These are phyloP conservation scores for Latrodectus geometricus DNA, from an alignment of 1,140 invertebrate species.

Conservation along the genomic window DNA sequence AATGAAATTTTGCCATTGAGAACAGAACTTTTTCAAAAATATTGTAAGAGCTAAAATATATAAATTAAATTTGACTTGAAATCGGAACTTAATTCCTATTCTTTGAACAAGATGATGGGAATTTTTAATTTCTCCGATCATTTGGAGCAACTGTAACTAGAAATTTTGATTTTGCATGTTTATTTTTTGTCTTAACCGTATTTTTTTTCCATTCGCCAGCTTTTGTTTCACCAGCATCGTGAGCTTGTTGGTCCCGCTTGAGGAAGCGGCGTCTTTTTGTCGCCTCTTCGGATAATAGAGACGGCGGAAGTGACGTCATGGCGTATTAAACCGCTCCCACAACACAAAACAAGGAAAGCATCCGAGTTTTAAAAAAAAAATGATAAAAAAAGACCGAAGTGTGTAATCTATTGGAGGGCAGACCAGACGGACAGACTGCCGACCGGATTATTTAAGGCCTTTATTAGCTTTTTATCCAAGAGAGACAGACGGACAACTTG, in stretches of 20 bases:
- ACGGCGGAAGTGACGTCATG: slow-evolving; percentile 54
- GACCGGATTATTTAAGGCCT: slow-evolving; percentile 29
- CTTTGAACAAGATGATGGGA: too few relatives aligned
- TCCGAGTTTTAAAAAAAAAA: slow-evolving; percentile 8
- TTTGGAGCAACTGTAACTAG: too few relatives aligned
- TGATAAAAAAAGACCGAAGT: slow-evolving; percentile 11
- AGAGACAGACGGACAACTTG: slow-evolving; percentile 27
- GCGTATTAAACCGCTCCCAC: slow-evolving; percentile 43
- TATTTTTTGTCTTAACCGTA: background rate
- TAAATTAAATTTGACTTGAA: too few relatives aligned
- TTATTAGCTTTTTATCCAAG: slow-evolving; percentile 44
- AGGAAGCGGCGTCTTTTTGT: slow-evolving; percentile 32
- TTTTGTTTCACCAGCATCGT: background rate
- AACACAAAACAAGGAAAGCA: slow-evolving; percentile 36
- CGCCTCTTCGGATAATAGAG: slow-evolving; percentile 43
- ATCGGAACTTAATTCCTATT: too few relatives aligned
- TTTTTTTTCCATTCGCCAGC: slow-evolving; percentile 1
- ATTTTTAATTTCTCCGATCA: too few relatives aligned
- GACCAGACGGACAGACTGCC: slow-evolving; percentile 48
- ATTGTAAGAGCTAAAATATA: too few relatives aligned
- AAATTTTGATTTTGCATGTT: background rate
- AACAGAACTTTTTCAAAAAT: too few relatives aligned
- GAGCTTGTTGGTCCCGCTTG: slow-evolving; percentile 43
- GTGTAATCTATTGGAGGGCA: slow-evolving; percentile 37
- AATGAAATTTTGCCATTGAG: too few relatives aligned